A percentile compares a stretch with the other conserved stretches of the same genome.
phyloP scores from a whole-genome alignment of 1,140 invertebrate genomes.

The Caenorhabditis brenneri region DNA sequence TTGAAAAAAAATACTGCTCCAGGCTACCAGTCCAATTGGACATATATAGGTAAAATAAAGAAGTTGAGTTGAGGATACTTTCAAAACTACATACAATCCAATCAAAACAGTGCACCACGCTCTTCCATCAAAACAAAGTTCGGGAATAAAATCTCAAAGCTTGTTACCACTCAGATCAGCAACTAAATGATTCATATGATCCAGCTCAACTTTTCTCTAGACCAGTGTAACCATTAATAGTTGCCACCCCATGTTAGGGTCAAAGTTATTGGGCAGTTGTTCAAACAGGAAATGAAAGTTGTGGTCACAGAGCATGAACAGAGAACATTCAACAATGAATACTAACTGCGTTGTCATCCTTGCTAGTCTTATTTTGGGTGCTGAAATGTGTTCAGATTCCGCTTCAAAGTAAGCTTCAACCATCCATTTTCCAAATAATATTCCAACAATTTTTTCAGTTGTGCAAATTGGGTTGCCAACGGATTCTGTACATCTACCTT shows the following conservation, averaged over 20 bases:
- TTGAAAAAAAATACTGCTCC: too few relatives aligned
- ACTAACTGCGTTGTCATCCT: background rate
- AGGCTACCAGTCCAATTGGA: too few relatives aligned
- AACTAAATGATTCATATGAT: constrained; percentile 1
- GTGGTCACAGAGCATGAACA: background rate
- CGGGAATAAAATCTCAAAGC: background rate
- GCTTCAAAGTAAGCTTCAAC: background rate
- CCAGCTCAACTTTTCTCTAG: background rate
- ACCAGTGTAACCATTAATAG: background rate
- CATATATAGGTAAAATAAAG: too few relatives aligned
- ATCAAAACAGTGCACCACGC: too few relatives aligned
- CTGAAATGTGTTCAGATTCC: background rate
- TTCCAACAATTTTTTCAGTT: too few relatives aligned
- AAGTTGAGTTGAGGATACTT: too few relatives aligned
- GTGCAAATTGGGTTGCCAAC: constrained; percentile 15
- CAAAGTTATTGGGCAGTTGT: background rate
- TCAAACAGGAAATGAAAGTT: background rate
- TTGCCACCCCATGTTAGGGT: background rate
- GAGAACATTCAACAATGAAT: background rate
- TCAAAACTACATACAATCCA: too few relatives aligned
- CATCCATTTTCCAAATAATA: too few relatives aligned
- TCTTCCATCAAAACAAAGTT: background rate
- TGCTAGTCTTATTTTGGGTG: background rate
- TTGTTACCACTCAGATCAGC: background rate
- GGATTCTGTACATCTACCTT: constrained; percentile 31